Base-by-base conservation (phyloP, 2,888 invertebrate genomes). In the Ormyrus labotus region DNA sequence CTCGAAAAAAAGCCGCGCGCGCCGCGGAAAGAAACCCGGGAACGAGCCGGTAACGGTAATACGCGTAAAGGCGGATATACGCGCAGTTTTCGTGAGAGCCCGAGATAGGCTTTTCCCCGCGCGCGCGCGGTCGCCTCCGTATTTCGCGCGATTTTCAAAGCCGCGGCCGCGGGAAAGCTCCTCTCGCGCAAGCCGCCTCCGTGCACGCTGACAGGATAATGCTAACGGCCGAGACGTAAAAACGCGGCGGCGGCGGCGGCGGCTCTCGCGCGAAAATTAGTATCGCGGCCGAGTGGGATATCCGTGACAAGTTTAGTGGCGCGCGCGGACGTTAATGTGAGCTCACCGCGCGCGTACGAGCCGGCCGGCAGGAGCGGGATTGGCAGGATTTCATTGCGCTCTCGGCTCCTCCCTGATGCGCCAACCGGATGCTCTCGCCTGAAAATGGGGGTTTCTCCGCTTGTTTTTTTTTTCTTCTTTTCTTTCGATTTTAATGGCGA, bases 201-300 rank as follows among this genome's bases (percentile, higher is more conserved):
- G 48, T 45, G 58, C 58, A 60, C 57, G 19, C 51, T 65, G 74
- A 74, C 74, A 55, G 13, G 67, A 74, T 74, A 74, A 74, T 74
- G 58, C 45, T 67, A 57, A 19, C 45, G 64, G 47, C 57, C 57
- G 51, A 6, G 19, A 1, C 19, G 19, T 19, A 19, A 19, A 19
- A 19, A 19, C 19, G 19, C 19, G 19, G 19, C 19, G 19, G 19
- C 19, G 19, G 19, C 19, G 19, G n/a, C 5, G n/a, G 11, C 55
- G 6, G 13, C 50, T 51, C 45, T 53, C 19, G 69, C 8, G 68
- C 13, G n/a, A 7, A 58, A 58, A 74, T 74, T 48, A 74, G 67
- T 67, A 74, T 67, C 74, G 51, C 3, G 58, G n/a, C 1, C 19
- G 19, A 19, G 19, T 2, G 19, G 19, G 19, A 19, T 34, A 19